Percentiles rank a stretch among this genome's conserved stretches.
phyloP scores from a whole-genome alignment of 2,113 vertebrate genomes.

The Ptyas mucosa region DNA sequence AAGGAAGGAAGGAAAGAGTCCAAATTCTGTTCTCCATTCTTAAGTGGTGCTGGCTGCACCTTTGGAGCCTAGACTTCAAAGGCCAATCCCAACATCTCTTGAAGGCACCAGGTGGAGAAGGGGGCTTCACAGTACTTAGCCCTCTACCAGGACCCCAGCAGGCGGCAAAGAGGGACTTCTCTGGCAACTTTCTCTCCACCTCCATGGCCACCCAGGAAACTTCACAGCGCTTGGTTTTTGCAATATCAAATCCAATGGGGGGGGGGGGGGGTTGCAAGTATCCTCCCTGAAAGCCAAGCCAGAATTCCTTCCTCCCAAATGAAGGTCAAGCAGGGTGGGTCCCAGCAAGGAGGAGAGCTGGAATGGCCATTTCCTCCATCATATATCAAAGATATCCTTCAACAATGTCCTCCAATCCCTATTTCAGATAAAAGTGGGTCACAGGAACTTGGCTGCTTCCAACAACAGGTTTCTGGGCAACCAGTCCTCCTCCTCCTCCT shows the following conservation, averaged over 20 bases:
- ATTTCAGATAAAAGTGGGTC: conserved; percentile 16
- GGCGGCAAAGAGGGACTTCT: not conserved
- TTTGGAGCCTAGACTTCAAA: not conserved
- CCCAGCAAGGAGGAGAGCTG: conserved; percentile 33
- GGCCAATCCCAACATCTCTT: not conserved
- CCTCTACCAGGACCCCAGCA: not conserved
- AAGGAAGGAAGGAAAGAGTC: not conserved
- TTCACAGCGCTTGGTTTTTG: not conserved
- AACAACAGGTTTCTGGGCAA: not conserved
- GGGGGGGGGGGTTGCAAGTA: too few species aligned
- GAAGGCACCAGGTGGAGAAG: not conserved
- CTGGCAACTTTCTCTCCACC: not conserved
- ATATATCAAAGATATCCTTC: not conserved
- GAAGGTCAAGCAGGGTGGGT: conserved; percentile 25
- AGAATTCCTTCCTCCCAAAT: conserved; percentile 5
- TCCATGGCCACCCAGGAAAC: not conserved
- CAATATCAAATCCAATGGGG: not conserved
- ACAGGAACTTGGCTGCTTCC: accelerated
- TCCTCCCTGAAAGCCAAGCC: conserved; percentile 20
- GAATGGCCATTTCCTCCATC: not conserved
- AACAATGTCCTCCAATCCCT: not conserved
- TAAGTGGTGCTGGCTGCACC: not conserved
- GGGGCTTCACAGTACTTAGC: not conserved
- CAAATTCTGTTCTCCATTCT: not conserved
- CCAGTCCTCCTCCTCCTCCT: not conserved